Conservation (phyloP, 2,797 vertebrate genomes). For the Acanthopagrus latus region DNA sequence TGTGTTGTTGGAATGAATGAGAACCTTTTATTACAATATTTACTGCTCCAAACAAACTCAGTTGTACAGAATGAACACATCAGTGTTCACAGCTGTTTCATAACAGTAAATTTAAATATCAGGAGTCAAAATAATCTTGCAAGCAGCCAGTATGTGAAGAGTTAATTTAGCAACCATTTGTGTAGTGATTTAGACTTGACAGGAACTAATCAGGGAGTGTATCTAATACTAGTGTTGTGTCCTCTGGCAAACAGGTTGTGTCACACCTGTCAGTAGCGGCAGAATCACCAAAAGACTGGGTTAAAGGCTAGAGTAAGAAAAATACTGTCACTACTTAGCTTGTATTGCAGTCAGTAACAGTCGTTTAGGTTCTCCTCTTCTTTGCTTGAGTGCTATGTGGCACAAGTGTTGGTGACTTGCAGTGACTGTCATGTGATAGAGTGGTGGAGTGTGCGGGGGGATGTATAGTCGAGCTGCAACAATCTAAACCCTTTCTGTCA, state of each 20-base stretch:
- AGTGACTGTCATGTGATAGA: neutral
- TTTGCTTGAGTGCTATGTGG: neutral
- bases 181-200: conserved; percentile 23
- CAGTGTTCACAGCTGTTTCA: neutral
- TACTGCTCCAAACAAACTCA: neutral
- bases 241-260: neutral
- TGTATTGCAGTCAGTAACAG: neutral
- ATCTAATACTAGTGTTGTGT: conserved; percentile 14
- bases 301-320: too few relatives aligned
- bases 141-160: neutral
- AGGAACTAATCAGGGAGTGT: conserved; percentile 6
- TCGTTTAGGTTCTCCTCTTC: neutral
- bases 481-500: too few relatives aligned
- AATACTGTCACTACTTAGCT: neutral
- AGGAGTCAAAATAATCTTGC: neutral
- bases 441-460: neutral
- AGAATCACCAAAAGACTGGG: neutral
- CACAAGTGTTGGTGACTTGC: neutral
- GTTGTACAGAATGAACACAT: neutral
- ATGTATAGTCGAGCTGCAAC: too few relatives aligned
- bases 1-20: neutral
- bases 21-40: neutral
- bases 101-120: neutral
- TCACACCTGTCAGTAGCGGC: neutral
- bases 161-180: conserved; percentile 19